Percentiles rank a stretch among this genome's conserved stretches.
Evolutionary conservation across 2,888 invertebrate species (phyloP).

Genomic region (Volucella inanis): DNA sequence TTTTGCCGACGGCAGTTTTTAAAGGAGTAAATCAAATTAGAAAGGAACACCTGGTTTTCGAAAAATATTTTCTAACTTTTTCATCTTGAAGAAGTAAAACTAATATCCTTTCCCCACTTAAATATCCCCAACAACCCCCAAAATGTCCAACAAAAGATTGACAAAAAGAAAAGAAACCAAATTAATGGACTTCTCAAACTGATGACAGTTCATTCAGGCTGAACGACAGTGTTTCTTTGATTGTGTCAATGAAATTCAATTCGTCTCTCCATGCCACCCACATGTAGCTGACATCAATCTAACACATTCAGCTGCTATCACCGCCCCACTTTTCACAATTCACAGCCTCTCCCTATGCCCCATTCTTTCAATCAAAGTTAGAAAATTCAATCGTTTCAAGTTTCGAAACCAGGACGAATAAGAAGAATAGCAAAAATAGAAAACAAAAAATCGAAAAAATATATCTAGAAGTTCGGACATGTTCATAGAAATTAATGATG

Average conservation of each 20-base stretch:
- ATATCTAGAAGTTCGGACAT: slow-evolving; percentile 42
- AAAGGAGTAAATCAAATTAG: slow-evolving; percentile 56
- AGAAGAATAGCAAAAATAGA: neutral
- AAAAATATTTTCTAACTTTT: slow-evolving; percentile 41
- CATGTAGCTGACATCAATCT: too few species aligned
- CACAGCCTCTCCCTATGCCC: neutral
- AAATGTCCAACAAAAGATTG: neutral
- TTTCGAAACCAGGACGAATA: slow-evolving; percentile 13
- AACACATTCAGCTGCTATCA: neutral
- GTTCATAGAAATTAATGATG: slow-evolving; percentile 69
- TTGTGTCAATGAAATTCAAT: slow-evolving; percentile 71
- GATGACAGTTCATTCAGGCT: slow-evolving; percentile 77
- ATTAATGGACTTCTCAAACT: slow-evolving; percentile 77
- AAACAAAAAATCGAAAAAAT: slow-evolving; percentile 21
- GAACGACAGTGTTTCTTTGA: slow-evolving; percentile 75
- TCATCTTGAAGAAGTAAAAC: slow-evolving; percentile 23
- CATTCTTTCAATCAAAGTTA: slow-evolving; percentile 64
- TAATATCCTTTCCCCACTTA: slow-evolving; percentile 6
- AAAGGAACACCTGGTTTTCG: slow-evolving; percentile 62
- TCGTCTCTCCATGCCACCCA: slow-evolving; percentile 28
- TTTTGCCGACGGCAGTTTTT: slow-evolving; percentile 49
- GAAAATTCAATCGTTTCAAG: slow-evolving; percentile 15
- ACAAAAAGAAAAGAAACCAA: slow-evolving; percentile 18
- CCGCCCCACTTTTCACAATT: neutral
- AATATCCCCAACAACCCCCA: neutral